These are phyloP conservation scores for Epistrophe grossulariae DNA, from an alignment of 2,888 invertebrate species.

Conservation along the genomic window DNA sequence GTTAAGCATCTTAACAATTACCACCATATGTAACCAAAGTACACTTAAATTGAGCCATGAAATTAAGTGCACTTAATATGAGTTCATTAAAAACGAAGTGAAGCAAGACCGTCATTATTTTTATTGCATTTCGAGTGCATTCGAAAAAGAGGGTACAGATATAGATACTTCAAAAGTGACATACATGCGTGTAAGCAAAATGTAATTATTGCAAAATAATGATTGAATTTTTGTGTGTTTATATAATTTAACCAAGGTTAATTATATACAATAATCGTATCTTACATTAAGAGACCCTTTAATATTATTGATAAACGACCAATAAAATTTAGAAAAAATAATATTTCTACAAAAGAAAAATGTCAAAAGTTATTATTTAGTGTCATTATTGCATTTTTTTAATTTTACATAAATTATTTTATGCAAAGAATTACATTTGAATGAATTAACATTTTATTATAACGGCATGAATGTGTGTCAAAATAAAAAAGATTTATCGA, in stretches of 20 bases:
- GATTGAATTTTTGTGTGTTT: background rate
- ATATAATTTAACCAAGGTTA: conserved; percentile 7
- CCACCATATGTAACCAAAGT: conserved; percentile 35
- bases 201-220: conserved; percentile 26
- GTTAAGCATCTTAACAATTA: conserved; percentile 48
- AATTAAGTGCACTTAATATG: conserved; percentile 37
- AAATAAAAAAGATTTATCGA: conserved; percentile 39
- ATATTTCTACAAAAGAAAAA: background rate
- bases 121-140: conserved; percentile 46
- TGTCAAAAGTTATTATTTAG: conserved; percentile 8
- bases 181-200: conserved; percentile 18
- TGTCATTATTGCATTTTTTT: conserved; percentile 14
- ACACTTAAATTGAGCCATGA: conserved; percentile 57
- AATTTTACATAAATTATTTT: background rate
- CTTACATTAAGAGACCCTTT: background rate
- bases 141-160: background rate
- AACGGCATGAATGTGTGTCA: conserved; percentile 6
- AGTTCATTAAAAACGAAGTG: conserved; percentile 12
- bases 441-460: conserved; percentile 28
- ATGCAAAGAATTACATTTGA: background rate
- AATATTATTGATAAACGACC: background rate
- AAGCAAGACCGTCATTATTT: conserved; percentile 19
- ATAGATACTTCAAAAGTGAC: conserved; percentile 8
- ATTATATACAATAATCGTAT: background rate
- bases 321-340: background rate